A percentile compares a stretch with the other conserved stretches of the same genome.
These are phyloP conservation scores for Leptopterna dolabrata DNA, from an alignment of 2,888 invertebrate genomes.

Conservation along the genomic window DNA sequence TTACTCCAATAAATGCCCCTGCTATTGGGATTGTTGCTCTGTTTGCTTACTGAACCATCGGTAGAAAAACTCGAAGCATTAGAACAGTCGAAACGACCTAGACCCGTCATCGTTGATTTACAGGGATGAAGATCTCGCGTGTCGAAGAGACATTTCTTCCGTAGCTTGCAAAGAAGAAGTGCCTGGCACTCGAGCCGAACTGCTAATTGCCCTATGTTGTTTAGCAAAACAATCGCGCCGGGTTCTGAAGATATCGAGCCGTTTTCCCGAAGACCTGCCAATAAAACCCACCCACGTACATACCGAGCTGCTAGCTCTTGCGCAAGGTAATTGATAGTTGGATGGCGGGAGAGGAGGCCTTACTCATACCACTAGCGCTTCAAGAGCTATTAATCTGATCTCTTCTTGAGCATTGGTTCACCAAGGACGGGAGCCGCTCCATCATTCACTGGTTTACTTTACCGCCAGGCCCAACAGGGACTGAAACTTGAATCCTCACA, in stretches of 20 bases:
- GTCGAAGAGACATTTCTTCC: background rate
- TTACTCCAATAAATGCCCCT: too few species aligned
- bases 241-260: background rate
- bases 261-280: constrained; percentile 18
- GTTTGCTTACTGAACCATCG: background rate
- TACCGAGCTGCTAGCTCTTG: constrained; percentile 7
- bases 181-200: background rate
- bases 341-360: background rate
- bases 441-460: constrained; percentile 13
- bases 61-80: background rate
- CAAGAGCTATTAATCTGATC: constrained; percentile 29
- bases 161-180: background rate
- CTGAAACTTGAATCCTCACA: background rate
- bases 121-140: background rate
- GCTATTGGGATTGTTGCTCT: too few species aligned
- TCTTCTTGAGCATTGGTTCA: background rate
- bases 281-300: constrained; percentile 42
- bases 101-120: background rate
- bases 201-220: background rate
- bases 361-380: constrained; percentile 12
- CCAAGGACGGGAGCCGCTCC: constrained; percentile 8
- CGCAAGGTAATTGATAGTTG: constrained; percentile 43
- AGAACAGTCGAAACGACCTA: background rate
- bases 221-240: background rate
- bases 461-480: background rate